phyloP scores from a whole-genome alignment of 2,113 vertebrate genomes.

The Stegostoma tigrinum region DNA sequence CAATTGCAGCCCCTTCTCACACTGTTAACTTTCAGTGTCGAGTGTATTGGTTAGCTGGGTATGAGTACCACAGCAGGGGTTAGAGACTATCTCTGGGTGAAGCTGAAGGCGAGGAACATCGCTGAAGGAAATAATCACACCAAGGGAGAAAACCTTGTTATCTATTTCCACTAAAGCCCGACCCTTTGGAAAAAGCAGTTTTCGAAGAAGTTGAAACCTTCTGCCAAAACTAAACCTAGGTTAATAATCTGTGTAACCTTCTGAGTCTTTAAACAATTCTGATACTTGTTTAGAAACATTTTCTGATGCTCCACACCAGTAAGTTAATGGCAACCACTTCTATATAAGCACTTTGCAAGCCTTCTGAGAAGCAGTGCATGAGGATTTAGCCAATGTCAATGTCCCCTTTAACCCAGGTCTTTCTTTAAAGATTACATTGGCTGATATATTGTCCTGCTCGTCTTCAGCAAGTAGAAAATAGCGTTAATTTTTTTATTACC shows the following conservation, averaged over 20 bases:
- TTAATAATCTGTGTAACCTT: neutral
- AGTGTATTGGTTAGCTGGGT: neutral
- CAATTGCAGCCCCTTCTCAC: neutral
- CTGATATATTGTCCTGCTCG: slow-evolving; percentile 77
- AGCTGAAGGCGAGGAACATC: neutral
- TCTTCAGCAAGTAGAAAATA: slow-evolving; percentile 83
- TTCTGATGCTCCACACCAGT: neutral
- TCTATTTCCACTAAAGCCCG: neutral
- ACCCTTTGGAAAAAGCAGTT: neutral
- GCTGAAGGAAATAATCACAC: neutral
- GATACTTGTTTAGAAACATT: neutral
- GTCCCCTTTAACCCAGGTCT: slow-evolving; percentile 45
- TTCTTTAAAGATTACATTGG: slow-evolving; percentile 54
- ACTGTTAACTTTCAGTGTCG: neutral
- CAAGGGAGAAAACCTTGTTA: neutral
- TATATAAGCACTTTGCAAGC: neutral
- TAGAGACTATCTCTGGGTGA: neutral
- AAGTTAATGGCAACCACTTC: neutral
- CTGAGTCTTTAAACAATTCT: neutral
- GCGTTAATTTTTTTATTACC: slow-evolving; percentile 99
- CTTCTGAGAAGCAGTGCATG: neutral
- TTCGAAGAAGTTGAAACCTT: neutral
- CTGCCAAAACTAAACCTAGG: too few species aligned
- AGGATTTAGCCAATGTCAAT: slow-evolving; percentile 65
- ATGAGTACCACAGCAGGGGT: neutral